Base-by-base conservation (phyloP, 2,113 vertebrate genomes). In the Anolis sagrei region DNA sequence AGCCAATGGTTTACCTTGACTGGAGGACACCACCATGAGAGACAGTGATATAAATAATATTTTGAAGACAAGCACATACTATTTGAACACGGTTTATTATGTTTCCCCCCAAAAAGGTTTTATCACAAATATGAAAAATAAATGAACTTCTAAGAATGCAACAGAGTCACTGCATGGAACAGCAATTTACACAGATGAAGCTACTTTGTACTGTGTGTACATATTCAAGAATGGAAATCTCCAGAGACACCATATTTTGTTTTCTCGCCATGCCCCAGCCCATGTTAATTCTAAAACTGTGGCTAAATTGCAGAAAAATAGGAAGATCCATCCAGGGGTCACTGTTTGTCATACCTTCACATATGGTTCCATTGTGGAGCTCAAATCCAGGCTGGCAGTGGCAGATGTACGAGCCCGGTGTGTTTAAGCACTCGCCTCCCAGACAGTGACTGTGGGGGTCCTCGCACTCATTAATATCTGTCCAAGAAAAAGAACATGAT, bases 391-490 rank as follows among this genome's bases (percentile, higher is more conserved):
- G 62, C 39, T 82, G 88, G 89, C 97, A 98, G 61, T 92, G 94
- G 80, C 97, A 98, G 39, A 89, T 77, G 7, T 96, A 98, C 81
- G 97, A 98, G 44, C 97, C 97, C 0, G 7, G 93, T 0, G 93
- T 96, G 90, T 98, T 98, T 86, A 91, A 95, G 88, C 97, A 98
- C 68, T 94, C 87, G 32, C 97, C 97, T 25, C 93, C 76, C 2
- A 86, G 85, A 66, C 97, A 97, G 90, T 93, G 95, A 72, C 90
- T 44, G 48, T 90, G 89, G 66, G 90, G 83, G n/a, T 91, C 92
- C 79, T 92, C 93, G 88, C 97, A 97, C 76, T 97, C 97, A 39
- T 96, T 94, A 89, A 93, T 92, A 95, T 96, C 97, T 97, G 95
- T 83, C 92, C 94, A 87, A 95, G 83, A 48, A 83, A 93, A 93